Evolutionary conservation across 2,113 vertebrate genomes (phyloP), one percentile per base, ranked within the genome.

Genomic region (Sander lucioperca): DNA sequence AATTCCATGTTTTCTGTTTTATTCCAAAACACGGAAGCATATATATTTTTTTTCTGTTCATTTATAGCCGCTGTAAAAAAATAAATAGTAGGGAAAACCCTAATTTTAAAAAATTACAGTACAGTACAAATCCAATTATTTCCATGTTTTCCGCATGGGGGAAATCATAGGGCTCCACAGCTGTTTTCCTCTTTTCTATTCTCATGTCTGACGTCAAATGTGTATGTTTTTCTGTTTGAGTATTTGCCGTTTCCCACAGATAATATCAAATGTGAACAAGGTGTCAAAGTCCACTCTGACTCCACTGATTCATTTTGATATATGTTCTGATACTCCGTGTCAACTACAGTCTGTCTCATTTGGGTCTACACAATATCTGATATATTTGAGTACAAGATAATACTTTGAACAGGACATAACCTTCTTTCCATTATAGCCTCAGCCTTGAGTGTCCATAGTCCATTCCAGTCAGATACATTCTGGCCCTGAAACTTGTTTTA

Each of bases 331-430:
- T 27, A 27, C 27, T 27, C 27, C 27, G 2, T 27, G 27, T 27
- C 27, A 72, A 30, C 30, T 30, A 30, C 30, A 30, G 30, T 57
- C 51, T 23, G 14, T 82, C 72, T 76, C 61, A 74, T 30, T 66
- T 47, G 13, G 54, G n/a, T 74, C 57, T 15, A 36, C 36, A 62
- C 65, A 39, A 23, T 86, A 72, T 73, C 33, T 66, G 23, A 59
- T 74, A 50, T 63, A 74, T 70, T 64, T 61, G 19, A 56, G 50
- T 62, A 53, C 48, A 72, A 66, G 64, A 61, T 66, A 82, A 70
- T 23, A 12, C 53, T 33, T 45, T 43, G 47, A 77, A 77, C 33
- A 48, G 36, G 15, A 51, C 43, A 19, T 65, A 43, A 57, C 16
- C 54, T 15, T 57, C 39, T 39, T 16, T 59, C 18, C 5, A 57